Evolutionary conservation across 2,888 invertebrate species (phyloP).

Genomic region (Leptinotarsa rubiginosa): DNA sequence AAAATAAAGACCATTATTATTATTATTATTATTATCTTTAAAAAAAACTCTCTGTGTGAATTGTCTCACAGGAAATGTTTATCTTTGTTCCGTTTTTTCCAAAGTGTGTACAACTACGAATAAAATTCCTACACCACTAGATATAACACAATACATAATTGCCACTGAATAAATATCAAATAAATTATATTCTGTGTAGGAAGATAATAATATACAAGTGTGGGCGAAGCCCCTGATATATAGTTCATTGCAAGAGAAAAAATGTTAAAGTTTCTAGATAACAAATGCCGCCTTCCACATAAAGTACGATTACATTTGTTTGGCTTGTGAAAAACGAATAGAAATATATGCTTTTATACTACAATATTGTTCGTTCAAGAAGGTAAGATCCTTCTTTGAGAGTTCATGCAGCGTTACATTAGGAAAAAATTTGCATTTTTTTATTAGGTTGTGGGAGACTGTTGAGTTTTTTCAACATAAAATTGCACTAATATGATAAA

Average conservation of each 20-base stretch:
- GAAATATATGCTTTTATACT: background rate
- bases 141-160: slow-evolving; percentile 13
- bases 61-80: background rate
- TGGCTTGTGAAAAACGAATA: background rate
- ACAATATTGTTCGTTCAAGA: background rate
- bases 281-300: background rate
- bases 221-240: slow-evolving; percentile 10
- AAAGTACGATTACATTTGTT: background rate
- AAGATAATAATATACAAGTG: slow-evolving; percentile 9
- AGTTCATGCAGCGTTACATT: no score
- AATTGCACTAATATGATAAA: no score
- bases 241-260: background rate
- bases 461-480: no score
- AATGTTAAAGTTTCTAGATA: background rate
- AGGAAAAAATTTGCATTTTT: no score
- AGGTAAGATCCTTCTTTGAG: no score
- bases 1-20: no score
- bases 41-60: background rate
- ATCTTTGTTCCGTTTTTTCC: background rate
- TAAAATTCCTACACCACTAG: slow-evolving; percentile 9
- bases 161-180: slow-evolving; percentile 8
- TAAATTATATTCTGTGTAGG: slow-evolving; percentile 10
- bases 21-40: no score
- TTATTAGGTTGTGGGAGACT: no score
- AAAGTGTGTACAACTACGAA: background rate